phyloP scores from a whole-genome alignment of 1,140 invertebrate genomes.

The Diachasma alloeum region DNA sequence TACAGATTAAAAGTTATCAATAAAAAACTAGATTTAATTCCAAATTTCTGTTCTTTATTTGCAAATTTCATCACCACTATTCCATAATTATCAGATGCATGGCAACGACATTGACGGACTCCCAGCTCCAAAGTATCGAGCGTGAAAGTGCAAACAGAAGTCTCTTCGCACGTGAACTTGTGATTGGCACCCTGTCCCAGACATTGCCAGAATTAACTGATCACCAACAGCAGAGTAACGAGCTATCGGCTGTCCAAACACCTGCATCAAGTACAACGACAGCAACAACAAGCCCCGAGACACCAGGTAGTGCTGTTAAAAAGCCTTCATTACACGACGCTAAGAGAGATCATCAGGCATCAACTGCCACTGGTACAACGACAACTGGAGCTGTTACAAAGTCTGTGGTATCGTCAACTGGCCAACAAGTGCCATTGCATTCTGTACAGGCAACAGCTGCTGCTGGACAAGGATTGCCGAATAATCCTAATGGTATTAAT shows the following conservation, averaged over 20 bases:
- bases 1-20: no score
- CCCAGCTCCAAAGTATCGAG: slow-evolving; percentile 67
- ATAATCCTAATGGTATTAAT: slow-evolving; percentile 57
- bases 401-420: slow-evolving; percentile 33
- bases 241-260: slow-evolving; percentile 47
- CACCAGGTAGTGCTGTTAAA: slow-evolving; percentile 45
- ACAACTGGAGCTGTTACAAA: slow-evolving; percentile 39
- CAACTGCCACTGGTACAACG: slow-evolving; percentile 5
- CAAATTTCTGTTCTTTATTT: no score
- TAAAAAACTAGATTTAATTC: no score
- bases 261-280: slow-evolving; percentile 49
- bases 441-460: slow-evolving; percentile 36
- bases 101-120: slow-evolving; percentile 67
- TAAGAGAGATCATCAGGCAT: slow-evolving; percentile 46
- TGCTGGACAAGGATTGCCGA: slow-evolving; percentile 53
- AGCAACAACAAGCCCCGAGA: slow-evolving; percentile 55
- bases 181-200: slow-evolving; percentile 70
- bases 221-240: slow-evolving; percentile 43
- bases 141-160: slow-evolving; percentile 72
- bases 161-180: slow-evolving; percentile 75
- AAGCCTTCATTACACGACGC: slow-evolving; percentile 45
- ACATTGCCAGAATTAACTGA: slow-evolving; percentile 58
- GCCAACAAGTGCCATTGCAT: slow-evolving; percentile 30
- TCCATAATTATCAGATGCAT: slow-evolving; percentile 66
- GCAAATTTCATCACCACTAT: slow-evolving; percentile 18